Conservation (phyloP, 2,888 invertebrate species). For the Biston betularia region DNA sequence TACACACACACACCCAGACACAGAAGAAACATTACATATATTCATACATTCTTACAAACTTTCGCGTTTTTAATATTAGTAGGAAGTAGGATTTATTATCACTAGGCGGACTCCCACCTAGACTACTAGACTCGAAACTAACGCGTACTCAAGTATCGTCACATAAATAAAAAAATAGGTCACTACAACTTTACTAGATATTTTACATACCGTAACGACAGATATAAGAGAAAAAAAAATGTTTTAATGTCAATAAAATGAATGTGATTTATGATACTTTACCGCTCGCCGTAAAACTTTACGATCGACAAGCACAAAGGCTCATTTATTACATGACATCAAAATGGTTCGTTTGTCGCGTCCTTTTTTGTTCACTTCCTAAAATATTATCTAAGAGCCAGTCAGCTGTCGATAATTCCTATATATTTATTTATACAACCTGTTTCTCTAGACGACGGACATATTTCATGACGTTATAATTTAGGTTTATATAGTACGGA, state of each 20-base stretch:
- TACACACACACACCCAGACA: too few species aligned
- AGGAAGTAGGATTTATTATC: too few species aligned
- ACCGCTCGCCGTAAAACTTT: slow-evolving; percentile 41
- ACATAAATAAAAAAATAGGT: background rate
- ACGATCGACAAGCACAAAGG: slow-evolving; percentile 36
- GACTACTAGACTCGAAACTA: too few species aligned
- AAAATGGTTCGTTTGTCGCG: slow-evolving; percentile 44
- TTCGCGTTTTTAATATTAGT: too few species aligned
- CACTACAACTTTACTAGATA: slow-evolving; percentile 3
- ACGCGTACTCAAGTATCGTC: background rate
- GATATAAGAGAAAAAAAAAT: slow-evolving; percentile 26
- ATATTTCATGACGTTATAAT: too few species aligned
- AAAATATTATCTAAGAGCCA: slow-evolving; percentile 11
- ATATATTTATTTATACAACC: too few species aligned
- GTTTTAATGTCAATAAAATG: slow-evolving; percentile 29
- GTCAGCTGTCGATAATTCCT: background rate
- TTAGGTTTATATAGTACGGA: too few species aligned
- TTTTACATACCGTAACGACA: slow-evolving; percentile 12
- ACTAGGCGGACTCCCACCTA: too few species aligned
- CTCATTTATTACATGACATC: slow-evolving; percentile 45
- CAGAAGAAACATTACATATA: too few species aligned
- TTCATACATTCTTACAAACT: too few species aligned
- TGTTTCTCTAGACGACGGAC: too few species aligned
- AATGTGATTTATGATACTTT: slow-evolving; percentile 43
- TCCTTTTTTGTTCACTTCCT: slow-evolving; percentile 28